Evolutionary conservation across 1,140 invertebrate genomes (phyloP).

Genomic region (Rhagoletis pomonella): DNA sequence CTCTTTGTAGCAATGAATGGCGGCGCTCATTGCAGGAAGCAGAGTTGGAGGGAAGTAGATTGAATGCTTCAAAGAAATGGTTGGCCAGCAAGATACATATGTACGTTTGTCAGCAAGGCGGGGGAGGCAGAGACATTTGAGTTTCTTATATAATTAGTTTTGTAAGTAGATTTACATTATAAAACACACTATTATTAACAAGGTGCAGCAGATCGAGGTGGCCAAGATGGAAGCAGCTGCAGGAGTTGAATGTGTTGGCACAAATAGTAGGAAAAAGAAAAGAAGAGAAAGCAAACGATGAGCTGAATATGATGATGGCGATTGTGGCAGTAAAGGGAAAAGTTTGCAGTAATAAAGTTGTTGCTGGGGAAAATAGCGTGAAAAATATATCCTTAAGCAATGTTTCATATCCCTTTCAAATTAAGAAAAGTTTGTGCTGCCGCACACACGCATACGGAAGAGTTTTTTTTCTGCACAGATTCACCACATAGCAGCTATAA

Average conservation of each 20-base stretch:
- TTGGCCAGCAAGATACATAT: not conserved
- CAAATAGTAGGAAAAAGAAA: no score
- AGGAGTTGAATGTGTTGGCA: not conserved
- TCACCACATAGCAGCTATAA: not conserved
- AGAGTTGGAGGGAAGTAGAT: not conserved
- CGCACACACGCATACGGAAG: not conserved
- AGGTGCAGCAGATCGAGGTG: conserved; percentile 34
- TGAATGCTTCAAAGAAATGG: conserved; percentile 17
- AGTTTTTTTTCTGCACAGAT: not conserved
- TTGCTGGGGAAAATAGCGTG: conserved; percentile 24
- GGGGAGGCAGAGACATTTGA: not conserved
- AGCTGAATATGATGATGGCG: not conserved
- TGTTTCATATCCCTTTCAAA: conserved; percentile 51
- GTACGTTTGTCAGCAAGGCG: not conserved
- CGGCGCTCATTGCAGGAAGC: not conserved
- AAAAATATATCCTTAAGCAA: conserved; percentile 54
- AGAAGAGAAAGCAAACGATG: not conserved
- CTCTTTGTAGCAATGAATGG: conserved; percentile 30
- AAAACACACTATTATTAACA: conserved; percentile 44
- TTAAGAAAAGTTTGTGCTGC: conserved; percentile 45
- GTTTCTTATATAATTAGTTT: conserved; percentile 62
- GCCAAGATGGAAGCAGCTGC: not conserved
- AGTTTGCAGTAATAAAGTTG: conserved; percentile 36
- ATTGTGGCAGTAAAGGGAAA: conserved; percentile 5
- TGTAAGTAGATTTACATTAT: conserved; percentile 56